Conservation (phyloP, 2,113 vertebrate genomes). For the Phycodurus eques region DNA sequence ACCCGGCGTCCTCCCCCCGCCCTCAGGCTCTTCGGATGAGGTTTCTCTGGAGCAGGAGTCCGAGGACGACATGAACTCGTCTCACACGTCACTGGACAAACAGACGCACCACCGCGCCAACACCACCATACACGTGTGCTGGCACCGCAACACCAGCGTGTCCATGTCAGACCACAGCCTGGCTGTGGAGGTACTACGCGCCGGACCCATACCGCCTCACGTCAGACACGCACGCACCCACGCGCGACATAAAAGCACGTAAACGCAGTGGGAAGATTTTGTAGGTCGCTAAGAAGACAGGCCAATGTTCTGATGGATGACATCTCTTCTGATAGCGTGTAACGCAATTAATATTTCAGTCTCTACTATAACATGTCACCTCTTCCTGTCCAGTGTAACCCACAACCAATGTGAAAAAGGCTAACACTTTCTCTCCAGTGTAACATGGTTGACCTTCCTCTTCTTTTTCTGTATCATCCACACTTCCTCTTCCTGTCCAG, state of each 20-base stretch:
- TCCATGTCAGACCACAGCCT: conserved; percentile 91
- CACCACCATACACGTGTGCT: conserved; percentile 94
- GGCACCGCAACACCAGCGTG: conserved; percentile 93
- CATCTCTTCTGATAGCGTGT: background rate
- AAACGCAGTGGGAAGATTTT: background rate
- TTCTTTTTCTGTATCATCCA: background rate
- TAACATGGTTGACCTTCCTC: background rate
- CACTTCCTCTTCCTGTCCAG: background rate
- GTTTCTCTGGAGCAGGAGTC: conserved; percentile 86
- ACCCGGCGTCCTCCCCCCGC: conserved; percentile 29
- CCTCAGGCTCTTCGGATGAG: conserved; percentile 85
- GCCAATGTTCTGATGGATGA: background rate
- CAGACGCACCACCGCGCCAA: conserved; percentile 87
- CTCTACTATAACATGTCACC: background rate
- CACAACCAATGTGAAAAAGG: background rate
- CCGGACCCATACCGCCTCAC: conserved; percentile 10
- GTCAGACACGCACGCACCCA: background rate
- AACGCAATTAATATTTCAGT: background rate
- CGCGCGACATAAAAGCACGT: too few species aligned
- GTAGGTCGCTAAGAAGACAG: background rate
- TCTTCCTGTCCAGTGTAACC: conserved; percentile 3
- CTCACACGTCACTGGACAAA: conserved; percentile 81
- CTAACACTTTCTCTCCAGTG: conserved; percentile 38
- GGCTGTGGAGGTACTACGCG: conserved; percentile 85
- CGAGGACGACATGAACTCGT: conserved; percentile 81